These are phyloP conservation scores for Sparidentex hasta DNA, from an alignment of 2,797 vertebrate species.

Conservation along the genomic window DNA sequence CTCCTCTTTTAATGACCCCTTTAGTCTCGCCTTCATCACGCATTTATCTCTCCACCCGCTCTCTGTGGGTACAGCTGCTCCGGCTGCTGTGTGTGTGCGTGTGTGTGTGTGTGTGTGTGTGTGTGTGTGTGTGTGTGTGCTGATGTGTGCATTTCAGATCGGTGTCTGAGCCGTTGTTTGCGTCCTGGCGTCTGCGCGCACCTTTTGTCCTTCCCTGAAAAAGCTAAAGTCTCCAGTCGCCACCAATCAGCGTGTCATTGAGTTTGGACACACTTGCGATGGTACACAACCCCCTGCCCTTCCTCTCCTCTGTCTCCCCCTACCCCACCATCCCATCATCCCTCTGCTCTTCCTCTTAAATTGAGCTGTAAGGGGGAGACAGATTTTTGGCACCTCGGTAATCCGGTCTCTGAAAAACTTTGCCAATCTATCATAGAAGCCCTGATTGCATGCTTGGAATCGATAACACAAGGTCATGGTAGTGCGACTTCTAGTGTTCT, in stretches of 20 bases:
- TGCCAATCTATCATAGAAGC: slow-evolving; percentile 29
- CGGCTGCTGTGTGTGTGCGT: slow-evolving; percentile 47
- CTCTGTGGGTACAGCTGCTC: slow-evolving; percentile 82
- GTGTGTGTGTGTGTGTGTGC: slow-evolving; percentile 24
- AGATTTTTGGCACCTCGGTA: slow-evolving; percentile 66
- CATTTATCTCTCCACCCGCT: slow-evolving; percentile 75
- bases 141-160: slow-evolving; percentile 69
- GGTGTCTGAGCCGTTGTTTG: slow-evolving; percentile 70
- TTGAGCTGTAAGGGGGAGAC: slow-evolving; percentile 71
- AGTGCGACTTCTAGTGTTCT: slow-evolving; percentile 19
- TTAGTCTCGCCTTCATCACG: slow-evolving; percentile 81
- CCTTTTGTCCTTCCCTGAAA: slow-evolving; percentile 62
- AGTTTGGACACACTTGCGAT: slow-evolving; percentile 64
- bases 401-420: slow-evolving; percentile 53
- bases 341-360: slow-evolving; percentile 50
- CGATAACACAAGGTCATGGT: slow-evolving; percentile 44
- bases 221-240: slow-evolving; percentile 56
- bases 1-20: slow-evolving; percentile 83
- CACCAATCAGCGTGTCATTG: slow-evolving; percentile 61
- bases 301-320: slow-evolving; percentile 21
- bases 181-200: slow-evolving; percentile 41
- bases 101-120: slow-evolving; percentile 46
- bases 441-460: slow-evolving; percentile 51
- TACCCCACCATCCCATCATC: slow-evolving; percentile 32
- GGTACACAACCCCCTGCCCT: slow-evolving; percentile 43